These are phyloP conservation scores for Cataglyphis cursor DNA, from an alignment of 2,888 invertebrate genomes.

Conservation along the genomic window DNA sequence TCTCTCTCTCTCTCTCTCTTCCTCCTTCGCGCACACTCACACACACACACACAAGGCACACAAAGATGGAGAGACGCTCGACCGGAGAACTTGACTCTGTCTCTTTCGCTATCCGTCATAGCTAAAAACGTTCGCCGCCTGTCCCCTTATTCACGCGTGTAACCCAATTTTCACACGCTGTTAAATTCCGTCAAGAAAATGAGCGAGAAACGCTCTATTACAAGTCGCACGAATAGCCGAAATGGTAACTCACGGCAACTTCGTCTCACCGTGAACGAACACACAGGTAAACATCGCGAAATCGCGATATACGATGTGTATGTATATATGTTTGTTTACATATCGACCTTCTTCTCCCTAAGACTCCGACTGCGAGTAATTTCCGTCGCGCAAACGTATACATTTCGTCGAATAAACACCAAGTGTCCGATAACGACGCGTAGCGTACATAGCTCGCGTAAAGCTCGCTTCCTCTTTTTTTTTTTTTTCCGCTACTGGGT, in stretches of 20 bases:
- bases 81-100: conserved; percentile 16
- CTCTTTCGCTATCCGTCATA: conserved; percentile 36
- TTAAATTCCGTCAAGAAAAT: conserved; percentile 44
- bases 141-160: conserved; percentile 37
- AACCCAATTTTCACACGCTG: conserved; percentile 50
- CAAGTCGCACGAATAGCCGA: conserved; percentile 11
- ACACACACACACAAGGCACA: neutral
- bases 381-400: conserved; percentile 17
- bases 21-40: neutral
- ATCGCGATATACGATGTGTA: no score
- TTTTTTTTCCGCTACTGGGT: neutral
- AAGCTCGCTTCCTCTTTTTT: neutral
- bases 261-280: neutral
- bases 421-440: conserved; percentile 15
- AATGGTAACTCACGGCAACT: conserved; percentile 5
- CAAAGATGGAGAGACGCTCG: conserved; percentile 40
- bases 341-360: no score
- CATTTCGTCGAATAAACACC: neutral
- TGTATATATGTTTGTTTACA: no score
- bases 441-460: conserved; percentile 6
- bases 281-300: neutral
- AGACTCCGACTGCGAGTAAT: conserved; percentile 10
- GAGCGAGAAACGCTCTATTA: conserved; percentile 14
- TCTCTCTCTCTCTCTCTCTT: neutral
- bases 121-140: conserved; percentile 44